Evolutionary conservation across 2,888 invertebrate species (phyloP), one percentile per base, ranked within the genome.

Genomic region (Polydrusus cervinus): DNA sequence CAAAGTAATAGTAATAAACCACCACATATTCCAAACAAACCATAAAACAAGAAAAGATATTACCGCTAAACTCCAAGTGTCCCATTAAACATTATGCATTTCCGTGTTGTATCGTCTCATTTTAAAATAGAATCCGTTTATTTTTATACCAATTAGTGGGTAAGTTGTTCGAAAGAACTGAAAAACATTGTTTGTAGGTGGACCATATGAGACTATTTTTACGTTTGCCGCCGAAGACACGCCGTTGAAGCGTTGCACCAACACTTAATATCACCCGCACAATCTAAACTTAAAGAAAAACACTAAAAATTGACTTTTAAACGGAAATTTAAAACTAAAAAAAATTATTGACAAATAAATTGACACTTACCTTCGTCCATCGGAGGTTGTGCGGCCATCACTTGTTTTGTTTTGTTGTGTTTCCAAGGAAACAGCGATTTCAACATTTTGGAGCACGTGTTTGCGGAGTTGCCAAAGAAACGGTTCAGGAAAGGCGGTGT

Each of bases 391-490:
- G 84, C 83, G 79, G 84, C 83, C 81, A 84, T 82, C 82, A 82
- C 84, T 81, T 83, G 80, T 81, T 82, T 80, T 80, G 82, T 84
- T 85, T 85, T 86, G 84, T 85, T 85, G 85, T 86, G 86, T 86
- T 85, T 85, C 86, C 86, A 86, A 85, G 86, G 85, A 83, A 86
- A 87, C 86, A 83, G 78, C 78, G 83, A 82, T 81, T 82, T 82
- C 78, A 83, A 82, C 82, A 83, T 82, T 73, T 75, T 71, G 65
- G 78, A 78, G 75, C 81, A 80, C 79, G 80, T 81, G 80, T 74
- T 76, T 73, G 71, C 78, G 45, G 64, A 47, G 79, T 78, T 76
- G 77, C 78, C 78, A 70, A 71, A 62, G 55, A 18, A 40, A 51
- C 47, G 10, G 20, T n/a, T 34, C 34, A 38, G 7, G 20, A 18